Base-by-base conservation (phyloP, 2,797 vertebrate genomes). In the Lycodopsis pacificus region DNA sequence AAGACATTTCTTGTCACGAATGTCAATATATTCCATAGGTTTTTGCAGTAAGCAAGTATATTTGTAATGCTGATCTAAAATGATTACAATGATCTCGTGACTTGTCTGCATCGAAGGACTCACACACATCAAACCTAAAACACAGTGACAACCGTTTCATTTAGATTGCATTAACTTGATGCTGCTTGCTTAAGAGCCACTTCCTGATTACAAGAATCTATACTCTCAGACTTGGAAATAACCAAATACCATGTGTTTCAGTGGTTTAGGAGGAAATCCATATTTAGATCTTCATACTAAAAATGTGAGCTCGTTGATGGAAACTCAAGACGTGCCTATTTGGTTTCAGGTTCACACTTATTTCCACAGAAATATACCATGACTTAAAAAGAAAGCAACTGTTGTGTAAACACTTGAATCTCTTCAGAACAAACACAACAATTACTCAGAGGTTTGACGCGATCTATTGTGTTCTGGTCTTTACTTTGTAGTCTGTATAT, bases 141-240 rank as follows among this genome's bases (percentile, higher is more conserved):
- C 12, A 51, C 14, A 62, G 5, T 59, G 25, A 53, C 10, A 34
- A 12, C n/a, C 56, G 36, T 34, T 59, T 67, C 4, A 25, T 25
- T 79, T 64, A 38, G 22, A 19, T 70, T 83, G 49, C 73, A 73
- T 53, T 49, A 64, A 46, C 44, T 3, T 25, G 6, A n/a, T 42
- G 22, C 48, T 73, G 54, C 61, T 90, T 89, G 73, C 84, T 57
- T 3, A 79, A 88, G 82, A 77, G 38, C 10, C 34, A 93, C 86
- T 92, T 93, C 90, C 88, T 88, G 70, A 88, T 88, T 82, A 73
- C 38, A 76, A 80, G 48, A 89, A 82, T 62, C 75, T 82, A 40
- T 65, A 68, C 20, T 70, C 48, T 77, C 11, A 74, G 56, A 77
- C 73, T 65, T 89, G 83, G 84, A 90, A 90, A 88, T 71, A 83